Base-by-base conservation (phyloP, 1,140 invertebrate species). In the Cephus cinctus region DNA sequence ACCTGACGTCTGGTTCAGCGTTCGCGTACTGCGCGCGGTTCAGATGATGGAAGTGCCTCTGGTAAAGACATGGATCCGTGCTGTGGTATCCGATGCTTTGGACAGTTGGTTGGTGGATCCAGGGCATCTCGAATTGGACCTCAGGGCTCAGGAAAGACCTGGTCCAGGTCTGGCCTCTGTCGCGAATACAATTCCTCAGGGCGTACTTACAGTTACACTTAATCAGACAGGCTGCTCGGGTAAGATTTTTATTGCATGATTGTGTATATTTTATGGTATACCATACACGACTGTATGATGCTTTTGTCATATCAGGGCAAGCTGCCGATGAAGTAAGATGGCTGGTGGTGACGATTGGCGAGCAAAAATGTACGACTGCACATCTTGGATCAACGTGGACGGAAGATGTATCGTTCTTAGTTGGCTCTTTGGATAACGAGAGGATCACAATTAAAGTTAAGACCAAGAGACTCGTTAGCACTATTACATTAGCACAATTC, bases 1-100 rank as follows among this genome's bases (percentile, higher is more conserved):
- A 43, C 81, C 81, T 23, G 75, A 83, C 45, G 77, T 83, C 19
- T 80, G 78, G 68, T 83, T 83, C 63, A 80, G 76, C 52, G 67
- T 82, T 11, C 72, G 71, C 16, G 69, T 81, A 4, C 52, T 82
- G 1, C 53, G 70, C 31, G 60, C 75, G 3, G 67, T 82, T 16
- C 78, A 81, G 42, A 71, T 82, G 63, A 81, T 81, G 79, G 80
- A 81, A 43, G 69, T 82, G 47, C 80, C 80, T 8, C 54, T 81
- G 18, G 64, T 83, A n/a, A 81, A 81, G 50, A 78, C 73, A 9
- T 82, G 80, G 81, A 76, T 82, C 36, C 77, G 82, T 50, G 75
- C 75, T 9, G 73, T 81, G 16, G 77, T 82, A 2, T 77, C 78
- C 53, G 80, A 82, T 44, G 78, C 77, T 15, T 52, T 82, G n/a